phyloP scores from a whole-genome alignment of 1,140 invertebrate species.

The Ectropis grisescens region DNA sequence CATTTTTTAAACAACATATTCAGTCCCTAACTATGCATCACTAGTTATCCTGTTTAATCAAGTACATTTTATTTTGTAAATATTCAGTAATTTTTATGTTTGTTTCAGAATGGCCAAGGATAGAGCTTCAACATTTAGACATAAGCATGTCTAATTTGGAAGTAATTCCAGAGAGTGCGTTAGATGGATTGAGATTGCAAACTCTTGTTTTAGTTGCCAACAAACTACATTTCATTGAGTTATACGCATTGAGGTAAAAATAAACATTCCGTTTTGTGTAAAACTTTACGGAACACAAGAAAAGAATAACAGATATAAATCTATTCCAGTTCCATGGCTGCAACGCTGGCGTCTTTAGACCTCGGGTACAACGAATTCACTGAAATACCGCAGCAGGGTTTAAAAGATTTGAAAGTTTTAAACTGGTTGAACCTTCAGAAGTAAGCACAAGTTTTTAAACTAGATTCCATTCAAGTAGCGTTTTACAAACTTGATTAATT shows the following conservation, averaged over 20 bases:
- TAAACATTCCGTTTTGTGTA: slow-evolving; percentile 5
- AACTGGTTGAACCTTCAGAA: slow-evolving; percentile 83
- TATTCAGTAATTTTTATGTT: too few species aligned
- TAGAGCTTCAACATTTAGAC: slow-evolving; percentile 58
- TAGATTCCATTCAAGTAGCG: slow-evolving; percentile 17
- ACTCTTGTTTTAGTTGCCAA: slow-evolving; percentile 60
- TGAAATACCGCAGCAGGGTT: slow-evolving; percentile 74
- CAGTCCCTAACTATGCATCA: too few species aligned
- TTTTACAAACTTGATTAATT: slow-evolving; percentile 12
- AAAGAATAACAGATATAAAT: too few species aligned
- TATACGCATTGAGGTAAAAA: slow-evolving; percentile 55
- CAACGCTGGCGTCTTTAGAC: slow-evolving; percentile 77
- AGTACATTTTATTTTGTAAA: too few species aligned
- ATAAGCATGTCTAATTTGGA: slow-evolving; percentile 62
- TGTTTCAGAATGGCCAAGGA: slow-evolving; percentile 57
- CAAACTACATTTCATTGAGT: slow-evolving; percentile 54
- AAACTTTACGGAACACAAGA: too few species aligned
- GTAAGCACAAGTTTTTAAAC: slow-evolving; percentile 62
- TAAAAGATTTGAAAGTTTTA: slow-evolving; percentile 75
- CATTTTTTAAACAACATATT: too few species aligned
- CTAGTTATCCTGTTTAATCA: too few species aligned
- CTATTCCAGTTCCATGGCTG: slow-evolving; percentile 72
- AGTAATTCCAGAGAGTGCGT: slow-evolving; percentile 53
- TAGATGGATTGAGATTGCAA: slow-evolving; percentile 51
- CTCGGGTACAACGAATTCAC: slow-evolving; percentile 81